phyloP scores from a whole-genome alignment of 2,113 vertebrate genomes.

The Gnathonemus echidnorhynchus region DNA sequence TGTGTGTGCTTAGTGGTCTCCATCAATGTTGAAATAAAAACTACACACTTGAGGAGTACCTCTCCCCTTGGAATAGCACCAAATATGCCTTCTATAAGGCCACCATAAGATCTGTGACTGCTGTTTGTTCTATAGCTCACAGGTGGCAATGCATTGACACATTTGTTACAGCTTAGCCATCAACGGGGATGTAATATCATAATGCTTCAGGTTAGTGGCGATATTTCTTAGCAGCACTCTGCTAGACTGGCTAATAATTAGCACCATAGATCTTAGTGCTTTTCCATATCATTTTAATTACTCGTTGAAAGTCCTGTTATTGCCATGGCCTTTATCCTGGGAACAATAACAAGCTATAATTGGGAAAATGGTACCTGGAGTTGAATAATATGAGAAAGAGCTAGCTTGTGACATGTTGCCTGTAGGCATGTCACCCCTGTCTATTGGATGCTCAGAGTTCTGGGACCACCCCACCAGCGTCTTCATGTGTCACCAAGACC shows the following conservation, averaged over 20 bases:
- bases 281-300: neutral
- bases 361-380: neutral
- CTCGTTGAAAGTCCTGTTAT: neutral
- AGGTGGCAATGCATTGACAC: neutral
- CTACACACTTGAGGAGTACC: neutral
- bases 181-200: neutral
- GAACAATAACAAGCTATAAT: neutral
- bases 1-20: neutral
- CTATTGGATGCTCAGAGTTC: neutral
- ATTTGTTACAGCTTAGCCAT: neutral
- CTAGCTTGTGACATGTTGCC: conserved; percentile 19
- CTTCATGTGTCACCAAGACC: conserved; percentile 18
- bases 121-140: neutral
- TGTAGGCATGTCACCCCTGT: conserved; percentile 49
- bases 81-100: neutral
- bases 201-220: neutral
- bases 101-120: neutral
- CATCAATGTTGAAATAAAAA: neutral
- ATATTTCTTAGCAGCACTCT: neutral
- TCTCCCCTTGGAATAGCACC: neutral
- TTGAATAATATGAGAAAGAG: neutral
- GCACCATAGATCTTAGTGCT: neutral
- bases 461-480: neutral
- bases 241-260: neutral
- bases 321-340: neutral